Conservation (phyloP, 2,797 vertebrate species). For the Helicolenus hilgendorfi region DNA sequence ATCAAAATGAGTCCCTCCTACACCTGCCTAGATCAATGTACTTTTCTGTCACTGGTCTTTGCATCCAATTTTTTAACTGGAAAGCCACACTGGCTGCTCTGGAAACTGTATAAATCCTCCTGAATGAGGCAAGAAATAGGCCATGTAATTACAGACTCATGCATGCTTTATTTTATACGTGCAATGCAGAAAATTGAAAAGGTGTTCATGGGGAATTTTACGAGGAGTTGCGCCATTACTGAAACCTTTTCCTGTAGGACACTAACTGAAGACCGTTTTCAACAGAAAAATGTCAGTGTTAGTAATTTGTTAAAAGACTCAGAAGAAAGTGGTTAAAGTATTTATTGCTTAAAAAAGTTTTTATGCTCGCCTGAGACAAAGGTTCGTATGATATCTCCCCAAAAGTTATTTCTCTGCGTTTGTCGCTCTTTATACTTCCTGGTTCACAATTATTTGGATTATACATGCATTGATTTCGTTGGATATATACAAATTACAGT, state of each 20-base stretch:
- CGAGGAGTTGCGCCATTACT: neutral
- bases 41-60: neutral
- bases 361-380: too few species aligned
- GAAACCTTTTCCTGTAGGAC: neutral
- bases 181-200: neutral
- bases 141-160: neutral
- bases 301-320: neutral
- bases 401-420: too few species aligned
- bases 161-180: neutral
- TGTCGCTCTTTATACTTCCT: too few species aligned
- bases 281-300: neutral
- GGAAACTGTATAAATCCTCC: neutral
- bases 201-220: neutral
- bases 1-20: neutral
- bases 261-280: neutral
- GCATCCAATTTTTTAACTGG: neutral
- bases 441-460: too few species aligned
- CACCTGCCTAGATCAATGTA: neutral
- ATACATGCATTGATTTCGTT: too few species aligned
- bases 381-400: too few species aligned
- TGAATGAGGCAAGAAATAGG: conserved; percentile 10
- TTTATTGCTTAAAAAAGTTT: neutral
- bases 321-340: neutral
- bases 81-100: neutral
- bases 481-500: too few species aligned